phyloP scores from a whole-genome alignment of 2,113 vertebrate genomes.

The Desmodus rotundus region DNA sequence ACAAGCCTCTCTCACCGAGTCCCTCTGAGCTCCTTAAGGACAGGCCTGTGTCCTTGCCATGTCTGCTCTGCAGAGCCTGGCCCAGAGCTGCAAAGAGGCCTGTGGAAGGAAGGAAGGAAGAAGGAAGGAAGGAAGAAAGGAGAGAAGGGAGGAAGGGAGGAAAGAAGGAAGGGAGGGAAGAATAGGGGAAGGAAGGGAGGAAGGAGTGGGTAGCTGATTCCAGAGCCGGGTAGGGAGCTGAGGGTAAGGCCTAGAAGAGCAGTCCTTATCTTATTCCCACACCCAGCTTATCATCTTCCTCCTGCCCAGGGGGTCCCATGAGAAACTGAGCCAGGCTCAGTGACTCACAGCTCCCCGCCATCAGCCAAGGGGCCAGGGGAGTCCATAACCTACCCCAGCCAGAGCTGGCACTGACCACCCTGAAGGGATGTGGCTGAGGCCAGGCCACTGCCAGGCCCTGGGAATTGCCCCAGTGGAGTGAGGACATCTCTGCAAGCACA shows the following conservation, averaged over 20 bases:
- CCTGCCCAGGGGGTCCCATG: not conserved
- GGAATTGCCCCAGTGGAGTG: not conserved
- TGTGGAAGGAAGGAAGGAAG: not conserved
- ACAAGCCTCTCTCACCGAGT: not conserved
- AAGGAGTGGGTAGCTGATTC: not conserved
- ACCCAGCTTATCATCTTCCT: not conserved
- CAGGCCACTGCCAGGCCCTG: no score
- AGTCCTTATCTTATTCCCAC: not conserved
- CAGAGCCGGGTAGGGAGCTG: conserved; percentile 49
- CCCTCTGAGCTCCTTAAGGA: not conserved
- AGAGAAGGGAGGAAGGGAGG: no score
- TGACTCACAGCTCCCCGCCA: not conserved
- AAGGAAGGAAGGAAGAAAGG: not conserved
- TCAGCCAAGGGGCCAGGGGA: not conserved
- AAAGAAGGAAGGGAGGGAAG: not conserved
- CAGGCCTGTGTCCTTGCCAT: not conserved
- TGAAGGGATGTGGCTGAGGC: not conserved
- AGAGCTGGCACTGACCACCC: not conserved
- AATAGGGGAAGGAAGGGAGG: not conserved
- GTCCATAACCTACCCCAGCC: not conserved
- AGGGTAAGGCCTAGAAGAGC: conserved; percentile 29
- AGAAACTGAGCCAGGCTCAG: not conserved
- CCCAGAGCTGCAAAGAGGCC: not conserved
- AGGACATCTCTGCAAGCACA: not conserved
- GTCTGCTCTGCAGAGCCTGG: not conserved